These are phyloP conservation scores for Passer domesticus DNA, from an alignment of 2,113 vertebrate genomes.

Conservation along the genomic window DNA sequence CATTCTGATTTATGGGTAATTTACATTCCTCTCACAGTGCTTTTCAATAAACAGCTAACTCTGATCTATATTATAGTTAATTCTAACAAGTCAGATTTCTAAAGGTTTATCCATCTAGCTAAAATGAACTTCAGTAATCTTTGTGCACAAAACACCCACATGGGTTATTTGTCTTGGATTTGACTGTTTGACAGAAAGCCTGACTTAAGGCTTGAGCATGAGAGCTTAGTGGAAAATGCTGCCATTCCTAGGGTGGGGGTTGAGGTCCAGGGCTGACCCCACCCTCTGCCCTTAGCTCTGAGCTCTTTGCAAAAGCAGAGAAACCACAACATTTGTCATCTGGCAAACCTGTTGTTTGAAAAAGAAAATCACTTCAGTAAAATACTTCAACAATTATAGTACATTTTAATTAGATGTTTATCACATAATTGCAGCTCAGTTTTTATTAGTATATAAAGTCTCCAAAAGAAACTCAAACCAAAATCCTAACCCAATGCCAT, in stretches of 20 bases:
- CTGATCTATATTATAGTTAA: slow-evolving; percentile 49
- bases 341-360: slow-evolving; percentile 78
- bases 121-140: slow-evolving; percentile 73
- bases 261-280: slow-evolving; percentile 75
- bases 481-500: neutral
- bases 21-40: neutral
- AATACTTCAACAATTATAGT: slow-evolving; percentile 81
- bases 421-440: slow-evolving; percentile 75
- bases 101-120: slow-evolving; percentile 66
- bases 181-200: slow-evolving; percentile 73
- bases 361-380: slow-evolving; percentile 81
- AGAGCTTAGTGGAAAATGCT: slow-evolving; percentile 71
- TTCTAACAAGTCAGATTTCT: slow-evolving; percentile 63
- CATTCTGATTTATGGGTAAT: neutral
- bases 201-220: slow-evolving; percentile 71
- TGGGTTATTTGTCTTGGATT: slow-evolving; percentile 75
- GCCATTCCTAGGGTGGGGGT: slow-evolving; percentile 41
- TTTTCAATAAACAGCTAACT: slow-evolving; percentile 53
- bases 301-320: slow-evolving; percentile 76
- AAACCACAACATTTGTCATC: slow-evolving; percentile 86
- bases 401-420: slow-evolving; percentile 77
- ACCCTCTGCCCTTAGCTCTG: slow-evolving; percentile 69
- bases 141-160: slow-evolving; percentile 74
- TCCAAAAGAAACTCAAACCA: neutral
- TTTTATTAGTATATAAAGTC: slow-evolving; percentile 59